A percentile compares a stretch with the other conserved stretches of the same genome.
Evolutionary conservation across 2,888 invertebrate species (phyloP).

Genomic region (Volucella zonaria): DNA sequence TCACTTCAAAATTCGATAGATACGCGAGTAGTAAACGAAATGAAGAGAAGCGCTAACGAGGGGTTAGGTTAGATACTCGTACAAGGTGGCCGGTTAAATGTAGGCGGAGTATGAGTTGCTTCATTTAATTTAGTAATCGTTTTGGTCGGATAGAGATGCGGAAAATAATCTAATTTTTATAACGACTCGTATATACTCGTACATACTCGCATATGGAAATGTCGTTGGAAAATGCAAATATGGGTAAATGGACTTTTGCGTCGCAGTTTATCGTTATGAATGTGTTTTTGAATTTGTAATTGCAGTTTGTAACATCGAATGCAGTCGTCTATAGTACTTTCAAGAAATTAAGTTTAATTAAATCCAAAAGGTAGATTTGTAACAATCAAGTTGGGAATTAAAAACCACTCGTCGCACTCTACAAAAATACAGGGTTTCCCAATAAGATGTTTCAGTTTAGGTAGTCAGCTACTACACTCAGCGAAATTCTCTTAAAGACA

Average conservation of each 20-base stretch:
- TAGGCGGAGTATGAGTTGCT: conserved; percentile 43
- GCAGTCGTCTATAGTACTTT: neutral
- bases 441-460: too few species aligned
- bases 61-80: neutral
- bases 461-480: too few species aligned
- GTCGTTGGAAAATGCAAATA: conserved; percentile 53
- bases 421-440: too few species aligned
- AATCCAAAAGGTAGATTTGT: too few species aligned
- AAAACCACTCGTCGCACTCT: too few species aligned
- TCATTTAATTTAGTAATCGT: conserved; percentile 65
- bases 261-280: conserved; percentile 46
- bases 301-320: conserved; percentile 51
- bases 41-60: neutral
- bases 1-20: conserved; percentile 59
- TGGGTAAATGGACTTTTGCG: neutral
- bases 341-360: neutral
- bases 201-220: neutral
- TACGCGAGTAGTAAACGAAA: neutral
- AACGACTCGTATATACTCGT: neutral
- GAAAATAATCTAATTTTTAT: conserved; percentile 61
- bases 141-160: conserved; percentile 49
- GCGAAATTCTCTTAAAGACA: too few species aligned
- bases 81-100: conserved; percentile 1
- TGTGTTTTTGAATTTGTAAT: conserved; percentile 59
- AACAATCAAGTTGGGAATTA: too few species aligned